Evolutionary conservation across 35 echinoderm and acorn worm genomes (phyloP), one percentile per base, ranked within the genome.

Genomic region (Chiridota heheva): DNA sequence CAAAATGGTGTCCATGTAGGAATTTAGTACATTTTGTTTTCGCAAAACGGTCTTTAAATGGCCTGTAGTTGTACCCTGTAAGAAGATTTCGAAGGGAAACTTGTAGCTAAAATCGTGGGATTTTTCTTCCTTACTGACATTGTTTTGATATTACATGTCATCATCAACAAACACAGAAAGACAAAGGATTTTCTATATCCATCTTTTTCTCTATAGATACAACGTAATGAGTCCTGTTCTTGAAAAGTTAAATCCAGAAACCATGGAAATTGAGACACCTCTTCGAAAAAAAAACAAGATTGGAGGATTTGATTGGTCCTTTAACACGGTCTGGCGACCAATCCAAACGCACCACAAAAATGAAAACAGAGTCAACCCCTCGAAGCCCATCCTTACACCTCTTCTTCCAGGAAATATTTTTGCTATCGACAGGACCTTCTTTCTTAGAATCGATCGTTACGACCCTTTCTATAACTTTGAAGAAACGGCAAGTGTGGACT

Each of bases 261-360:
- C 73, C 20, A 46, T 77, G n/a, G 49, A 58, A n/a, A 58, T 58
- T 35, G 27, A 36, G 29, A 77, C 15, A 22, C 47, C 56, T 13
- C 39, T 33, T 2, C 47, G 44, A 77, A 31, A 77, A 40, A 40
- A n/a, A 7, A 5, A 58, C 45, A 56, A 77, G 17, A 55, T 77
- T 40, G 73, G 73, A 4, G 73, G 34, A 20, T 77, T 77, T 60
- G 73, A 77, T 56, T 77, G 73, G 73, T 77, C 73, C 28, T 39
- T 77, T 8, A 36, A 18, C 60, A 55, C 60, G 47, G 60, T 55
- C 2, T 77, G 73, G 73, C 73, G 60, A 41, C 25, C 39, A 24
- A 58, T 36, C 27, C 49, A 18, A 36, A 56, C 29, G 30, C 46
- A 60, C 46, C n/a, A n/a, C n/a, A n/a, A n/a, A n/a, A n/a, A n/a